Percentiles rank a stretch among this genome's conserved stretches.
These are phyloP conservation scores for Mormoops blainvillei DNA, from an alignment of 2,113 vertebrate species.

Conservation along the genomic window DNA sequence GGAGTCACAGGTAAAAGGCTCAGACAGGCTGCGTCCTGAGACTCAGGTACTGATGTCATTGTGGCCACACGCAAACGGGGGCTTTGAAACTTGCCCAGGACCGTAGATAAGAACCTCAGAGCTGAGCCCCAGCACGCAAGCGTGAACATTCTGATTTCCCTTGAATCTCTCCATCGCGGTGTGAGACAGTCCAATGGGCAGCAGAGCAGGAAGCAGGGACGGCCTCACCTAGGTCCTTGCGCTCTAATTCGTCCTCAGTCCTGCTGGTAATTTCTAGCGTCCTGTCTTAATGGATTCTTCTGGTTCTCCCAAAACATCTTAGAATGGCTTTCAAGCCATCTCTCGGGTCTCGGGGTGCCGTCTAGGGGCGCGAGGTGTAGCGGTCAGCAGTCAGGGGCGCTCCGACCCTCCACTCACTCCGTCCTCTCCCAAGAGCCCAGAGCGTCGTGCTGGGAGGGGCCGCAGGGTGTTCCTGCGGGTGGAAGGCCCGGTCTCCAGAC, in stretches of 20 bases:
- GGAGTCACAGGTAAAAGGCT: neutral
- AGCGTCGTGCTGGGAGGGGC: neutral
- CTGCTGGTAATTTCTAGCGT: neutral
- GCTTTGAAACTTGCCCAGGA: neutral
- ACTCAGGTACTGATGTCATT: neutral
- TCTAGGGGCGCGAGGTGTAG: neutral
- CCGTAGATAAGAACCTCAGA: neutral
- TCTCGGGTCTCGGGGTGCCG: neutral
- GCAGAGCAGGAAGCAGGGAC: neutral
- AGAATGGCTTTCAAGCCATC: neutral
- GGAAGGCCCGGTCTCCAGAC: neutral
- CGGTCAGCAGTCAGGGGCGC: neutral
- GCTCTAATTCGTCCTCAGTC: neutral
- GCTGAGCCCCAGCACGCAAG: neutral
- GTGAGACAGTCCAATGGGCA: neutral
- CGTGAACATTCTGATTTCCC: neutral
- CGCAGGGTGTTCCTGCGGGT: neutral
- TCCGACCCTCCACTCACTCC: neutral
- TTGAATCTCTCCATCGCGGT: constrained; percentile 12
- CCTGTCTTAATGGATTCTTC: neutral
- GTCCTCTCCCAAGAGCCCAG: neutral
- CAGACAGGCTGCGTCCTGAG: neutral
- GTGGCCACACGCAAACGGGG: neutral
- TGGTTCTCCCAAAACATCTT: neutral
- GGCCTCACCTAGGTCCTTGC: neutral